Evolutionary conservation across 2,888 invertebrate genomes (phyloP).

Genomic region (Eupithecia dodoneata): DNA sequence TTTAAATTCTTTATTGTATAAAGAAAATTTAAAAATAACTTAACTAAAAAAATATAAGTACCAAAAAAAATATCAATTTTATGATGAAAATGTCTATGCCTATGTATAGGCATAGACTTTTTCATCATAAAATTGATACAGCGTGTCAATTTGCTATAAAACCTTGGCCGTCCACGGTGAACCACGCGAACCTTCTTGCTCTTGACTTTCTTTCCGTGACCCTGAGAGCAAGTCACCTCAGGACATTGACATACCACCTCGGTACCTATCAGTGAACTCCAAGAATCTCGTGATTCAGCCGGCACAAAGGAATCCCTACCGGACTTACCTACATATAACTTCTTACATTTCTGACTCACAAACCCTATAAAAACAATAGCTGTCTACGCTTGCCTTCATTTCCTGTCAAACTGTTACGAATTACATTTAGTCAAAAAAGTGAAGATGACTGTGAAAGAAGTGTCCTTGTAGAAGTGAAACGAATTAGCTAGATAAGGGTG

Average conservation of each 20-base stretch:
- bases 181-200: not conserved
- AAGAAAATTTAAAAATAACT: too few relatives aligned
- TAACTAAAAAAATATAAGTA: too few relatives aligned
- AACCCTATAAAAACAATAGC: conserved; percentile 32
- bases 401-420: conserved; percentile 28
- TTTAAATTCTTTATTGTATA: too few relatives aligned
- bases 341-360: conserved; percentile 31
- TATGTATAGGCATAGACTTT: too few relatives aligned
- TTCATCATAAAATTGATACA: too few relatives aligned
- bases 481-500: conserved; percentile 21
- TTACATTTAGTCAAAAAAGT: conserved; percentile 2
- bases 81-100: too few relatives aligned
- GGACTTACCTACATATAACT: conserved; percentile 13
- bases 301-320: conserved; percentile 26
- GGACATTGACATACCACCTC: conserved; percentile 1
- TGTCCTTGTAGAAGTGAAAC: conserved; percentile 25
- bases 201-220: conserved; percentile 1
- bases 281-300: conserved; percentile 26
- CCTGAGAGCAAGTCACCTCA: not conserved
- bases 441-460: conserved; percentile 22
- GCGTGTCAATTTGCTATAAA: not conserved
- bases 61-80: too few relatives aligned
- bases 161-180: not conserved
- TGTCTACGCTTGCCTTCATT: conserved; percentile 19
- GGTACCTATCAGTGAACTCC: conserved; percentile 21